These are phyloP conservation scores for Mechanitis mazaeus DNA, from an alignment of 2,888 invertebrate species.

Conservation along the genomic window DNA sequence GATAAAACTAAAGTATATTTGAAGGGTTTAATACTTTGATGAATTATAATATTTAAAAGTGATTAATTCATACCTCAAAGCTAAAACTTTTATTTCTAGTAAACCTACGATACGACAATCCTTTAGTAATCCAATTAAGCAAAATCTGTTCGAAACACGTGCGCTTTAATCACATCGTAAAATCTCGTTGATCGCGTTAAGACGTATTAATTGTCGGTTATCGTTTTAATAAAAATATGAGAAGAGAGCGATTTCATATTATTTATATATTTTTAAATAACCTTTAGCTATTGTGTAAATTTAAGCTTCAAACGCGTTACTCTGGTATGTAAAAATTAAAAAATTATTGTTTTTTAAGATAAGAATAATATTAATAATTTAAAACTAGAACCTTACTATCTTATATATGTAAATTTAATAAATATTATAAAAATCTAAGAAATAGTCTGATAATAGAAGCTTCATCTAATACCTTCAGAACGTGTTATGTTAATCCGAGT, in stretches of 20 bases:
- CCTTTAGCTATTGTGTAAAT: no score
- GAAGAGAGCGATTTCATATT: background rate
- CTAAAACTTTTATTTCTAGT: no score
- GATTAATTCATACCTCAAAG: no score
- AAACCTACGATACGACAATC: background rate
- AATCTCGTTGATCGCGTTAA: background rate
- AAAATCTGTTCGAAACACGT: background rate
- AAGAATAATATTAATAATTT: no score
- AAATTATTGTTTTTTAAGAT: no score
- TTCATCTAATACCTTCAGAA: background rate
- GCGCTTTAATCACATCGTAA: background rate
- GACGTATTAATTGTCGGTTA: background rate
- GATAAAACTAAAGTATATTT: no score
- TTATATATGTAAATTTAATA: background rate
- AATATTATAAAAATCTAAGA: background rate
- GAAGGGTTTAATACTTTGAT: no score
- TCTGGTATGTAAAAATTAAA: no score
- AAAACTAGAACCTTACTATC: no score
- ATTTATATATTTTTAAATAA: no score
- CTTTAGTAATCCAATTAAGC: conserved; percentile 1
- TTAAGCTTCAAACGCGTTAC: no score
- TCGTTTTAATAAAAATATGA: background rate
- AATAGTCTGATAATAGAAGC: background rate
- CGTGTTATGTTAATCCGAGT: conserved; percentile 1
- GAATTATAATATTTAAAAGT: no score